Percentiles rank a stretch among this genome's conserved stretches.
phyloP scores from a whole-genome alignment of 2,797 vertebrate species.

The Coregonus suidteri region DNA sequence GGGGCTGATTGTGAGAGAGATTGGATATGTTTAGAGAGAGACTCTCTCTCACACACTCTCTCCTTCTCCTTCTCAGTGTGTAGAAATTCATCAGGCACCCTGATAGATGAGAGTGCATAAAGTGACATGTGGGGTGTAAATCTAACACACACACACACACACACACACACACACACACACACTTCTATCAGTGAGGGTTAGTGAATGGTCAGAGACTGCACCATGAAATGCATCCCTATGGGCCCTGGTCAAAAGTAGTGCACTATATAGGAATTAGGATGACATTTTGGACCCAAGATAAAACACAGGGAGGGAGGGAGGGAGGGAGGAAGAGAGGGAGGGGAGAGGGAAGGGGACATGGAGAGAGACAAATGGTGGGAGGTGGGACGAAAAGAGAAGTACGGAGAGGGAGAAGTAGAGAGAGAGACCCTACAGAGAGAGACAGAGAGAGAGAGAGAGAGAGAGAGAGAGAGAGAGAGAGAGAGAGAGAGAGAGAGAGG shows the following conservation, averaged over 20 bases:
- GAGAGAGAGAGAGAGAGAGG: background rate
- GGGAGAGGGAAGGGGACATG: conserved; percentile 1
- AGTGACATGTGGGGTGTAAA: conserved; percentile 64
- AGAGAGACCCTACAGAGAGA: background rate
- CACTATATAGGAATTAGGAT: no score
- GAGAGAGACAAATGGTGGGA: background rate
- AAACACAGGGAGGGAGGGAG: conserved; percentile 40
- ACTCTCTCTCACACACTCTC: conserved; percentile 28
- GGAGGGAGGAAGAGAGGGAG: background rate
- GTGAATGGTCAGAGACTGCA: background rate
- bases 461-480: conserved; percentile 2
- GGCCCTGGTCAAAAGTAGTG: no score
- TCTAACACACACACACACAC: conserved; percentile 46
- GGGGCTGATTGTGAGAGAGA: background rate
- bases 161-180: background rate
- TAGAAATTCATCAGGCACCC: conserved; percentile 36
- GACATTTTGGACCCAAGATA: no score
- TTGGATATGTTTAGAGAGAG: background rate
- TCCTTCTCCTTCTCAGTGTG: conserved; percentile 8
- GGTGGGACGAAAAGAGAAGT: background rate
- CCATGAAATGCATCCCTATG: conserved; percentile 30
- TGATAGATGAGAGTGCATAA: conserved; percentile 63
- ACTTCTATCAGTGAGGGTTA: conserved; percentile 49
- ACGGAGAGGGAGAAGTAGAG: background rate
- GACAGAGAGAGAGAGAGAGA: conserved; percentile 33